phyloP scores from a whole-genome alignment of 2,113 vertebrate species.

The Petrocephalus zakoni region DNA sequence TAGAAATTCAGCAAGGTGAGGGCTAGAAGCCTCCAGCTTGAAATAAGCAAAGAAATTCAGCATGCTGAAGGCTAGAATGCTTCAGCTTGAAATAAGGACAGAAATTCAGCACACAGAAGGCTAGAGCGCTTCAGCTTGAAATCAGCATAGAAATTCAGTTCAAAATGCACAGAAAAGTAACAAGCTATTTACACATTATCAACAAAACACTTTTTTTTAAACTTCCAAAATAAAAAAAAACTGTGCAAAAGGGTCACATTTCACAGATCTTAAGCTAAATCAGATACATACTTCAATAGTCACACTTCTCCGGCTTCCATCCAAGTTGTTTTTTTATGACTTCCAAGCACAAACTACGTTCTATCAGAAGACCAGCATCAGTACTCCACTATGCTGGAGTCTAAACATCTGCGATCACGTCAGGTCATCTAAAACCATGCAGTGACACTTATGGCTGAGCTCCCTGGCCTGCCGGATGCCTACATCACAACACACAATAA shows the following conservation, averaged over 20 bases:
- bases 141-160: neutral
- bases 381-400: neutral
- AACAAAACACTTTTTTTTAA: neutral
- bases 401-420: neutral
- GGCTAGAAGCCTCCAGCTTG: neutral
- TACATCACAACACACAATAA: neutral
- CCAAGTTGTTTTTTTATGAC: too few relatives aligned
- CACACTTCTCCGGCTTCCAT: neutral
- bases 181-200: neutral
- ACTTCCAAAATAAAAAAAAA: neutral
- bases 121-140: neutral
- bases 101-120: neutral
- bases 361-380: neutral
- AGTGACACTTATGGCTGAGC: neutral
- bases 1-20: neutral
- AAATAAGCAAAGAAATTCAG: neutral
- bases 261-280: neutral
- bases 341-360: too few relatives aligned
- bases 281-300: neutral
- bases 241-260: neutral
- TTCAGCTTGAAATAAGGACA: neutral
- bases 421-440: neutral
- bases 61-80: neutral
- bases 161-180: neutral
- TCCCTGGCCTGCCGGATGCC: neutral